Conservation (phyloP, 30 jellyfish, hydroid and myxozoan genomes). For the Pelagia noctiluca region DNA sequence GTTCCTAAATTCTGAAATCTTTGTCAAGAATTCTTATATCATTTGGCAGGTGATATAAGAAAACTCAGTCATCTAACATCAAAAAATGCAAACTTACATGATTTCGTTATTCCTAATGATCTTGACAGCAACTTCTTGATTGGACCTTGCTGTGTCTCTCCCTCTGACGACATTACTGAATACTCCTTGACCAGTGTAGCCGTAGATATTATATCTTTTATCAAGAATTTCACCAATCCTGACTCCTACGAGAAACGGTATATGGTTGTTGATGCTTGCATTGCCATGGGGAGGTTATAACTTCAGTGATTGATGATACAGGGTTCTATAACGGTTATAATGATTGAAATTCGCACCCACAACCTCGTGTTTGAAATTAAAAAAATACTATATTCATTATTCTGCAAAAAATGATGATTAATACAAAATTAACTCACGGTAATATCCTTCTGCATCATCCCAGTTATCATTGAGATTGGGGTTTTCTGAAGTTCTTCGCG, state of each 20-base stretch:
- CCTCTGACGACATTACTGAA: conserved; percentile 98
- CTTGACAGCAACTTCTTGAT: conserved; percentile 95
- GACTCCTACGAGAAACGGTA: conserved; percentile 59
- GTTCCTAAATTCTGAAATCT: too few relatives aligned
- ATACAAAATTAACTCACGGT: conserved; percentile 78
- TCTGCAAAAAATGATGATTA: not conserved
- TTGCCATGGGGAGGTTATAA: too few relatives aligned
- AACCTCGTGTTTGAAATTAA: too few relatives aligned
- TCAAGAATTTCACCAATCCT: conserved; percentile 91
- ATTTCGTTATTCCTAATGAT: conserved; percentile 93
- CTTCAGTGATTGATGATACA: too few relatives aligned
- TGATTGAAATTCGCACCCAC: too few relatives aligned
- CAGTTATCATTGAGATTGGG: conserved; percentile 89
- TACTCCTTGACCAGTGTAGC: conserved; percentile 98
- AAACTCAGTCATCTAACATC: not conserved
- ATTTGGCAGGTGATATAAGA: not conserved
- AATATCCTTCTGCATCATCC: conserved; percentile 99
- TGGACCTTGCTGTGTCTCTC: conserved; percentile 85
- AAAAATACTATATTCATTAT: not conserved
- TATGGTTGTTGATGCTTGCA: not conserved
- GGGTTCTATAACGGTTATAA: too few relatives aligned
- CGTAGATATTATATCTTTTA: conserved; percentile 87
- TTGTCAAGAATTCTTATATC: too few relatives aligned
- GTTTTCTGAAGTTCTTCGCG: conserved; percentile 61
- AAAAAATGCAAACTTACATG: conserved; percentile 68